phyloP scores from a whole-genome alignment of 2,797 vertebrate genomes.

The Rhadinocentrus ornatus region DNA sequence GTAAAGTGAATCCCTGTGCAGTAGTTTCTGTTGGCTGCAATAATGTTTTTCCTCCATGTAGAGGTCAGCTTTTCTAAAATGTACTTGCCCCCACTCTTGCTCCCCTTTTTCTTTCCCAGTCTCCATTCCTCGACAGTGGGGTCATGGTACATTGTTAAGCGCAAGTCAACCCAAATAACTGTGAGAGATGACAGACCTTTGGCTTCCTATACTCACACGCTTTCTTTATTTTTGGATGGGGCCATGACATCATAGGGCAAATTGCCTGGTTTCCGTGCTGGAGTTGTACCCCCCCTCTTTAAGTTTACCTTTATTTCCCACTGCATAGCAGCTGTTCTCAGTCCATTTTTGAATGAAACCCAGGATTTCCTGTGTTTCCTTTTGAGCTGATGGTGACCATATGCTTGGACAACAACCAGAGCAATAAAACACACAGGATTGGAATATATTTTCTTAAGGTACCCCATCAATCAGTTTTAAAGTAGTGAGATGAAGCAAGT shows the following conservation, averaged over 20 bases:
- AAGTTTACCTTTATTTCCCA: constrained; percentile 67
- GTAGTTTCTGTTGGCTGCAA: constrained; percentile 38
- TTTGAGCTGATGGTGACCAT: constrained; percentile 69
- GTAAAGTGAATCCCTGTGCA: constrained; percentile 14
- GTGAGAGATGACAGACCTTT: constrained; percentile 75
- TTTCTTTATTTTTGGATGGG: constrained; percentile 67
- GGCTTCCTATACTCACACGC: constrained; percentile 51
- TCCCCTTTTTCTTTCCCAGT: constrained; percentile 42
- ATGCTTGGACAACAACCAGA: constrained; percentile 70
- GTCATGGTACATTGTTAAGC: constrained; percentile 70
- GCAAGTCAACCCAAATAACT: constrained; percentile 73
- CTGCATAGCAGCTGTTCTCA: constrained; percentile 67
- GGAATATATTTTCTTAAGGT: constrained; percentile 69
- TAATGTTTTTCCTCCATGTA: constrained; percentile 6
- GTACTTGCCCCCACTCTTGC: constrained; percentile 29
- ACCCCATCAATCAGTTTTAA: constrained; percentile 67
- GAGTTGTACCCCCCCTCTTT: constrained; percentile 49
- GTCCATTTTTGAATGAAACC: constrained; percentile 70
- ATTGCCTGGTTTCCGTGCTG: constrained; percentile 69
- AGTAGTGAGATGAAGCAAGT: constrained; percentile 51
- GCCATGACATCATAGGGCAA: constrained; percentile 81
- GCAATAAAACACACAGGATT: constrained; percentile 68
- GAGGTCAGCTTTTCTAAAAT: constrained; percentile 41
- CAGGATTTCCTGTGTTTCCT: constrained; percentile 71
- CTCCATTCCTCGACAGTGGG: constrained; percentile 73